Evolutionary conservation across 1,140 invertebrate species (phyloP).

Genomic region (Drosophila melanica): DNA sequence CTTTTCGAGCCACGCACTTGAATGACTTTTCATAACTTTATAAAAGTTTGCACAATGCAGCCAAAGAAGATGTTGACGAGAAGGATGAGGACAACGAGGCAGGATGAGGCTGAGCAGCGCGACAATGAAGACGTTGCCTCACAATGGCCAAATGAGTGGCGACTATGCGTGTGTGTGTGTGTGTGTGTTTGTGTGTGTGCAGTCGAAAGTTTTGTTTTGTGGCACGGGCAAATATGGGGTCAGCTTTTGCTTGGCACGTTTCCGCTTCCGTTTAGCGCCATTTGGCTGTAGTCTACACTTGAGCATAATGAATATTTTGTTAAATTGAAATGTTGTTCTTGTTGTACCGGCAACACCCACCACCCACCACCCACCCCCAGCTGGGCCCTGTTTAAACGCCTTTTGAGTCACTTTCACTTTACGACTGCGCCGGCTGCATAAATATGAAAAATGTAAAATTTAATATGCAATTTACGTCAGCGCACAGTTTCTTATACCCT

Average conservation of each 20-base stretch:
- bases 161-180: not conserved
- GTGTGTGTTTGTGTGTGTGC: not conserved
- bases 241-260: conserved; percentile 69
- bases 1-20: conserved; percentile 59
- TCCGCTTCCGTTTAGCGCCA: conserved; percentile 75
- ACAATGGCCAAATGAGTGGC: conserved; percentile 72
- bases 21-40: conserved; percentile 81
- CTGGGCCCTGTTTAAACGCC: conserved; percentile 32
- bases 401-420: conserved; percentile 75
- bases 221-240: not conserved
- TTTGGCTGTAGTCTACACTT: conserved; percentile 60
- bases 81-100: conserved; percentile 11
- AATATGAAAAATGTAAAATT: conserved; percentile 82
- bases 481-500: conserved; percentile 40
- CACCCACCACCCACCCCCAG: not conserved
- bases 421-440: conserved; percentile 71
- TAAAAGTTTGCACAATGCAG: conserved; percentile 73
- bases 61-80: conserved; percentile 2
- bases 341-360: conserved; percentile 2
- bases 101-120: conserved; percentile 30
- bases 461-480: conserved; percentile 80
- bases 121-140: conserved; percentile 65
- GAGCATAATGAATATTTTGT: conserved; percentile 79
- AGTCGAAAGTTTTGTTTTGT: conserved; percentile 23
- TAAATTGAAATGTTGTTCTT: conserved; percentile 78